Conservation (phyloP, 2,888 invertebrate species). For the Entomobrya multifasciata region DNA sequence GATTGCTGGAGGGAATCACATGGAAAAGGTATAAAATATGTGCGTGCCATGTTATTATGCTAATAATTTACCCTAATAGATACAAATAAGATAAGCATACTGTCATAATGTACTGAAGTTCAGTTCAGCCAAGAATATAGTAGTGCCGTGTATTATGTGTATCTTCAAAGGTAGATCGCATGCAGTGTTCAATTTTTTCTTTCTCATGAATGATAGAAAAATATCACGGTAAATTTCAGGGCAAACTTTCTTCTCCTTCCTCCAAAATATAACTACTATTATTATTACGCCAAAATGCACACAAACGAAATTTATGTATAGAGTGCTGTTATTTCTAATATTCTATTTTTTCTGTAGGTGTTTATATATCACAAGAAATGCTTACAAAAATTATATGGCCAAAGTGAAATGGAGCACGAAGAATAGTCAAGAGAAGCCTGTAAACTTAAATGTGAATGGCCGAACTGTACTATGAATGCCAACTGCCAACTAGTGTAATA, state of each 20-base stretch:
- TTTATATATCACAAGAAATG: slow-evolving; percentile 9
- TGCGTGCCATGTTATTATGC: slow-evolving; percentile 48
- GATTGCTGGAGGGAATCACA: not conserved
- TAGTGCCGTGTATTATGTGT: not conserved
- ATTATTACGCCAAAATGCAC: slow-evolving; percentile 1
- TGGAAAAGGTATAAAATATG: slow-evolving; percentile 32
- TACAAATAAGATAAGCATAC: slow-evolving; percentile 55
- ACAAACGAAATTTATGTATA: not conserved
- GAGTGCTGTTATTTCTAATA: not conserved
- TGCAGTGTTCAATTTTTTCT: slow-evolving; percentile 44
- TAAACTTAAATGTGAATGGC: slow-evolving; percentile 17
- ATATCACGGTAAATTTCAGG: slow-evolving; percentile 46
- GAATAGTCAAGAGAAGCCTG: slow-evolving; percentile 36
- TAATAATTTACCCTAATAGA: slow-evolving; percentile 61
- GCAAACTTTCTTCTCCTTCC: slow-evolving; percentile 62
- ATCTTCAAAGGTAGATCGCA: slow-evolving; percentile 25
- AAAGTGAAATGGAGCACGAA: slow-evolving; percentile 63
- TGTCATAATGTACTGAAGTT: not conserved
- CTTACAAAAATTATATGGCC: slow-evolving; percentile 13
- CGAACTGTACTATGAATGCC: slow-evolving; percentile 30
- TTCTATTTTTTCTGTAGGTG: not conserved
- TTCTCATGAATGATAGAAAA: not conserved
- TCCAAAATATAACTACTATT: not conserved
- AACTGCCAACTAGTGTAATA: slow-evolving; percentile 16
- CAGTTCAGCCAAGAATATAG: too few relatives aligned